Conservation (phyloP, 1,140 invertebrate genomes). For the Lanistes nyassanus region DNA sequence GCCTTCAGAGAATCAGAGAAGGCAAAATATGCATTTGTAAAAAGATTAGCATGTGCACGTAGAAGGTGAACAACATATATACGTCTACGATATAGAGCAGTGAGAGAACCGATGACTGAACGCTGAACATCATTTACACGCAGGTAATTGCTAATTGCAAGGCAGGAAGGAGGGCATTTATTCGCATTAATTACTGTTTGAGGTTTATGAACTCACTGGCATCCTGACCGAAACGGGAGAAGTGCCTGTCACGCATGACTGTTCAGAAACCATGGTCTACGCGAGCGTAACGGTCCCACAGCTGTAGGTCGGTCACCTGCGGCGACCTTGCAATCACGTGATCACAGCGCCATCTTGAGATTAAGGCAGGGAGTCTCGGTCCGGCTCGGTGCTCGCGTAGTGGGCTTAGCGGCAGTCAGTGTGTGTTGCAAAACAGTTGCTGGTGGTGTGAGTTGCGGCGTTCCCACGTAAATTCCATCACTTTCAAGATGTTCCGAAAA, state of each 20-base stretch:
- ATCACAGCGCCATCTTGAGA: constrained; percentile 39
- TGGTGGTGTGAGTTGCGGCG: neutral
- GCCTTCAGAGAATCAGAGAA: too few species aligned
- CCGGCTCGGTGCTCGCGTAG: constrained; percentile 6
- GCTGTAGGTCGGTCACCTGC: neutral
- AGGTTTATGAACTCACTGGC: neutral
- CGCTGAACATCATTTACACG: too few species aligned
- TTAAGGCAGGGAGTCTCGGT: constrained; percentile 24
- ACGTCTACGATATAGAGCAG: too few species aligned
- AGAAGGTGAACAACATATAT: too few species aligned
- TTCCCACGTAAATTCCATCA: neutral
- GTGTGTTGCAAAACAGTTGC: neutral
- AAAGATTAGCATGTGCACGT: too few species aligned
- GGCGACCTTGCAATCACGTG: constrained; percentile 29
- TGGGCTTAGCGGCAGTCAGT: neutral
- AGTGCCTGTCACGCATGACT: neutral
- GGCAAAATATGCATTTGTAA: too few species aligned
- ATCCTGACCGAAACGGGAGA: neutral
- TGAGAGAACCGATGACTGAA: too few species aligned
- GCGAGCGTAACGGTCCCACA: neutral
- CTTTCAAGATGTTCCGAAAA: constrained; percentile 53
- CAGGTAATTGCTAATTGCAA: too few species aligned
- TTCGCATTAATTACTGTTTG: neutral
- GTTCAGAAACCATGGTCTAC: neutral
- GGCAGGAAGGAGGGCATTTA: too few species aligned